Evolutionary conservation across 2,797 vertebrate species (phyloP).

Genomic region (Onychomys torridus): DNA sequence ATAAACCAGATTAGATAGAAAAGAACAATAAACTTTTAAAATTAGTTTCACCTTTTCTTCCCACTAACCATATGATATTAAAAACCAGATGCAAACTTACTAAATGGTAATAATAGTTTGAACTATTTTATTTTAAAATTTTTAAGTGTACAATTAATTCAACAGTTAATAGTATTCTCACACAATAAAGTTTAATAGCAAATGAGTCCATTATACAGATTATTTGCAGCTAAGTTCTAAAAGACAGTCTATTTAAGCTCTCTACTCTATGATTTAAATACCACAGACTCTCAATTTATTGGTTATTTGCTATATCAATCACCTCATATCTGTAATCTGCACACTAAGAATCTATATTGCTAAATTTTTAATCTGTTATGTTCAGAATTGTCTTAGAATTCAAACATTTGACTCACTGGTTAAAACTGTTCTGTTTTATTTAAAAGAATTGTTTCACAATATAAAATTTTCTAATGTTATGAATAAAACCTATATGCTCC

Average conservation of each 20-base stretch:
- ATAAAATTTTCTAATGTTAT: neutral
- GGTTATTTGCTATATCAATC: neutral
- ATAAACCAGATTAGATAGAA: neutral
- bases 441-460: conserved; percentile 1
- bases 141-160: neutral
- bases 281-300: neutral
- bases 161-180: conserved; percentile 18
- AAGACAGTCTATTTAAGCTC: neutral
- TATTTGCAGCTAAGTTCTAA: neutral
- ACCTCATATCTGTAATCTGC: neutral
- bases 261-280: conserved; percentile 30
- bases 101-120: neutral
- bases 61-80: neutral
- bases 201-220: neutral
- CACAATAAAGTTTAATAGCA: neutral
- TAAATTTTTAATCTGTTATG: conserved; percentile 27
- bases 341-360: neutral
- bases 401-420: neutral
- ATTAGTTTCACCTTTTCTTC: conserved; percentile 6
- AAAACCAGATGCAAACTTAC: neutral
- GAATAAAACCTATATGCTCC: fast-evolving
- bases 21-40: neutral
- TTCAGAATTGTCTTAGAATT: conserved; percentile 12
- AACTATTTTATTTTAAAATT: conserved; percentile 31
- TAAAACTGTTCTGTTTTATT: neutral